Evolutionary conservation across 2,113 vertebrate genomes (phyloP).

Genomic region (pig (Sus scrofa)): T2T-Sscrofa CM000820.6:118483001-118483500

Average conservation of each 20-base stretch:
- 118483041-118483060: too few relatives aligned
- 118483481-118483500: not conserved
- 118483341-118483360: not conserved
- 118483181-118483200: not conserved
- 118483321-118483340: not conserved
- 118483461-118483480: not conserved
- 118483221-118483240: not conserved
- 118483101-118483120: too few relatives aligned
- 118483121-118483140: not conserved
- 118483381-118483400: not conserved
- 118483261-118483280: not conserved
- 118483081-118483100: too few relatives aligned
- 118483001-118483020: too few relatives aligned
- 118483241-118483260: not conserved
- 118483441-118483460: not conserved
- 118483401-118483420: not conserved
- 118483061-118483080: too few relatives aligned
- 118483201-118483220: conserved; percentile 25
- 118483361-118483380: not conserved
- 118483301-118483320: not conserved
- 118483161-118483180: not conserved
- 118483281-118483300: not conserved
- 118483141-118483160: not conserved
- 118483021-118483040: too few relatives aligned
- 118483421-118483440: not conserved